Conservation (phyloP, 2,113 vertebrate genomes). For the Pristiophorus japonicus region DNA sequence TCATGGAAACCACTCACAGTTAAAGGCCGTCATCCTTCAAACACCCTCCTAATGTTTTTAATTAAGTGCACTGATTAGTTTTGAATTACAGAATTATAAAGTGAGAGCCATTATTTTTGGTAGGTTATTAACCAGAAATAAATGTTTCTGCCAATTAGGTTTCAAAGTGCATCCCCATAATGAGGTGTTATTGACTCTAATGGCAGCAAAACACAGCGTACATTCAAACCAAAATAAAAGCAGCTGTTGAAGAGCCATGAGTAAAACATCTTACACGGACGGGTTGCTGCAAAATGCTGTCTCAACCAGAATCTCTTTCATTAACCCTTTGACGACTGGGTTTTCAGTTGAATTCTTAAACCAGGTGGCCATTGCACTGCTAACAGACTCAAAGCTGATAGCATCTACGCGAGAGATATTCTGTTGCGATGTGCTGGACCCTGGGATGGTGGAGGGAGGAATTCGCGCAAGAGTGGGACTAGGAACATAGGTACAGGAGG, state of each 20-base stretch:
- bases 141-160: conserved; percentile 29
- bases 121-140: neutral
- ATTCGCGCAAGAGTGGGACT: too few species aligned
- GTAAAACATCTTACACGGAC: neutral
- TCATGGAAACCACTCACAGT: conserved; percentile 40
- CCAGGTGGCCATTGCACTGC: too few species aligned
- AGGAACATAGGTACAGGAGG: too few species aligned
- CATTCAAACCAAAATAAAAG: neutral
- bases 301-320: neutral
- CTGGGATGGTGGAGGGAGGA: neutral
- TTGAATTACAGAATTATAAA: conserved; percentile 57
- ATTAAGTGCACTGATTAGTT: conserved; percentile 53
- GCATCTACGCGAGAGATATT: neutral
- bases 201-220: neutral
- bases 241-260: neutral
- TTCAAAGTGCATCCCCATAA: conserved; percentile 2
- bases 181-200: conserved; percentile 19
- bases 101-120: neutral
- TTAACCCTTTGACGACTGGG: neutral
- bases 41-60: conserved; percentile 49
- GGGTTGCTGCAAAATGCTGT: neutral
- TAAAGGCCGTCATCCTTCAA: conserved; percentile 46
- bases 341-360: neutral
- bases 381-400: neutral
- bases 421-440: neutral